Evolutionary conservation across 2,113 vertebrate species (phyloP).

Genomic region (Diglossa brunneiventris): DNA sequence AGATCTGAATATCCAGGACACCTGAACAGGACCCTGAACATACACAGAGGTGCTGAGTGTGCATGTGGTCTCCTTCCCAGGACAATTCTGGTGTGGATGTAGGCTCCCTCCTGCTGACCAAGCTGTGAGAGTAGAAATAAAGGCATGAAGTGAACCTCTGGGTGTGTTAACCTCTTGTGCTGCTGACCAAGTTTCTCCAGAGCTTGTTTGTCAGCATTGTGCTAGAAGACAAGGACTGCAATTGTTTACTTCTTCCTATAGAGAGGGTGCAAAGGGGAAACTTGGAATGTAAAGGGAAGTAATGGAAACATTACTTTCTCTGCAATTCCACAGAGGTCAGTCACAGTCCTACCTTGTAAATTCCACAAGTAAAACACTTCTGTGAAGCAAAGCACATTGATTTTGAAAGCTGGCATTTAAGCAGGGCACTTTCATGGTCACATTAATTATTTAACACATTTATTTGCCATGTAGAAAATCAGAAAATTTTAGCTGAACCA

Average conservation of each 20-base stretch:
- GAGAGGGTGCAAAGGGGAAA: not conserved
- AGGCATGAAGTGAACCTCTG: not conserved
- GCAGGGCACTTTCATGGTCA: not conserved
- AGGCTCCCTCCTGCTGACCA: not conserved
- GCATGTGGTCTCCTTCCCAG: not conserved
- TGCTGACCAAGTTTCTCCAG: not conserved
- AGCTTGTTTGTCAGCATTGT: not conserved
- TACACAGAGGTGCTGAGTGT: not conserved
- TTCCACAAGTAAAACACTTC: not conserved
- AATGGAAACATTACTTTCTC: not conserved
- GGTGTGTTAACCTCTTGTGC: not conserved
- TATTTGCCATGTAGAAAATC: not conserved
- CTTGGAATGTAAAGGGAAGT: not conserved
- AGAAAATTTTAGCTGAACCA: not conserved
- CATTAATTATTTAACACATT: not conserved
- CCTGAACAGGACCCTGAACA: not conserved
- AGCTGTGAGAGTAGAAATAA: not conserved
- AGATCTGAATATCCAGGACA: not conserved
- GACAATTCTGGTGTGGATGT: rapidly evolving
- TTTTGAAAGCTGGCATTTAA: not conserved
- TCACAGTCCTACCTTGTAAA: not conserved
- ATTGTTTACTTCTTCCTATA: not conserved
- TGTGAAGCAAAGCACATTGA: not conserved
- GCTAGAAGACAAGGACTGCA: not conserved
- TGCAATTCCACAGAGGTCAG: not conserved